Evolutionary conservation across 2,113 vertebrate species (phyloP).

Genomic region (Mesocricetus auratus): DNA sequence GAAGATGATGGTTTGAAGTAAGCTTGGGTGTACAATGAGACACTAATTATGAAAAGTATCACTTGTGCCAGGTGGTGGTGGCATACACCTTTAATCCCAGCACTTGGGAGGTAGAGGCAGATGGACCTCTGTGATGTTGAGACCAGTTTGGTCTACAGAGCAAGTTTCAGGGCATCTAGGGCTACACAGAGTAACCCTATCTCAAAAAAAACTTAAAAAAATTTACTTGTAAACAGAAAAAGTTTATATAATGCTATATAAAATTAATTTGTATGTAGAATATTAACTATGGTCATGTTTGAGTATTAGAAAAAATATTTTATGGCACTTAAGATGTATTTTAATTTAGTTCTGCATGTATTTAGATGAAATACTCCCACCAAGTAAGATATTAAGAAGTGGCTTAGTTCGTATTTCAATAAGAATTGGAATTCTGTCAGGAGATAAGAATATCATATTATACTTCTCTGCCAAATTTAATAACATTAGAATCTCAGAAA

Average conservation of each 20-base stretch:
- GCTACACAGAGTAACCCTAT: not conserved
- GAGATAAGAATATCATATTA: not conserved
- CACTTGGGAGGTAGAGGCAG: not conserved
- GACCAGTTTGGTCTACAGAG: not conserved
- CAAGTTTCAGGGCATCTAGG: not conserved
- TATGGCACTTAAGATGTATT: not conserved
- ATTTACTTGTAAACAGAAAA: constrained; percentile 28
- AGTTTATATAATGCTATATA: not conserved
- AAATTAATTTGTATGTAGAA: constrained; percentile 35
- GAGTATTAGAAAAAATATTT: constrained; percentile 47
- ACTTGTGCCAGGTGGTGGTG: not conserved
- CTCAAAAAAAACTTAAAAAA: not conserved
- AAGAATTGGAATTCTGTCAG: constrained; percentile 14
- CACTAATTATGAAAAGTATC: not conserved
- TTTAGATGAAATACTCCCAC: not conserved
- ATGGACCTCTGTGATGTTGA: not conserved
- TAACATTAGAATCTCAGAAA: constrained; percentile 28
- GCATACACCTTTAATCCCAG: not conserved
- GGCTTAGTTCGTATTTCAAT: constrained; percentile 3
- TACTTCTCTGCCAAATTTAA: not conserved
- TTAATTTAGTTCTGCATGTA: constrained; percentile 2
- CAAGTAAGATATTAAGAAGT: constrained; percentile 25
- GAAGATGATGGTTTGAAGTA: not conserved
- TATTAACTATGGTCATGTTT: not conserved
- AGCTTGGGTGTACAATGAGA: not conserved